Base-by-base conservation (phyloP, 2,113 vertebrate species). In the Hippocampus mohnikei region DNA sequence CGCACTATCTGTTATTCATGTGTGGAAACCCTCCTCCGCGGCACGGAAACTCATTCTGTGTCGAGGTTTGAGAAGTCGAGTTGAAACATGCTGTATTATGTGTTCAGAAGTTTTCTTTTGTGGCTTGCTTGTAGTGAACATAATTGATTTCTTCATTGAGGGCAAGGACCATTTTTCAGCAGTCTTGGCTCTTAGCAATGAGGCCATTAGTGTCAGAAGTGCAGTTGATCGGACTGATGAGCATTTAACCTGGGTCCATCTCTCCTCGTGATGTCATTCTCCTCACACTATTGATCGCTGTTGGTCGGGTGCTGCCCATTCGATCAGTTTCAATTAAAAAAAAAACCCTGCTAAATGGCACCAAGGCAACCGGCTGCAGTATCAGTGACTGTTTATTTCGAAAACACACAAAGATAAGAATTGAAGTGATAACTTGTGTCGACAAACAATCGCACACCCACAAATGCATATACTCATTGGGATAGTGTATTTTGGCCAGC, bases 241-340 rank as follows among this genome's bases (percentile, higher is more conserved):
- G 71, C 69, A 55, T 79, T 82, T 78, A 83, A 79, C 82, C 75
- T 25, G 44, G 67, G 74, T 74, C 83, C 63, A 65, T 76, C 60
- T 72, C 64, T 29, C 67, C 11, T 53, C 23, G 75, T 81, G 81
- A 85, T 87, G 84, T 85, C 84, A 88, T 79, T 76, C 53, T 66
- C 61, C 11, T 58, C 62, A 29, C 48, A 23, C 48, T 76, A 86
- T 85, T 66, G 78, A 85, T 85, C 27, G 66, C 8, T 74, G 55
- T 66, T 62, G 42, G 5, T 67, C 15, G 52, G 9, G 13, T 1
- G 67, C 76, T 56, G 71, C 77, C 40, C 5, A 50, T 33, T 68
- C 75, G 77, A 78, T 85, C 83, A 72, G 72, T 72, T 11, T 73
- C 37, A 74, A 79, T 84, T 37, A 0, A 37, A 37, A 44, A 44